phyloP scores from a whole-genome alignment of 2,888 invertebrate species.

The Entomobrya multifasciata region DNA sequence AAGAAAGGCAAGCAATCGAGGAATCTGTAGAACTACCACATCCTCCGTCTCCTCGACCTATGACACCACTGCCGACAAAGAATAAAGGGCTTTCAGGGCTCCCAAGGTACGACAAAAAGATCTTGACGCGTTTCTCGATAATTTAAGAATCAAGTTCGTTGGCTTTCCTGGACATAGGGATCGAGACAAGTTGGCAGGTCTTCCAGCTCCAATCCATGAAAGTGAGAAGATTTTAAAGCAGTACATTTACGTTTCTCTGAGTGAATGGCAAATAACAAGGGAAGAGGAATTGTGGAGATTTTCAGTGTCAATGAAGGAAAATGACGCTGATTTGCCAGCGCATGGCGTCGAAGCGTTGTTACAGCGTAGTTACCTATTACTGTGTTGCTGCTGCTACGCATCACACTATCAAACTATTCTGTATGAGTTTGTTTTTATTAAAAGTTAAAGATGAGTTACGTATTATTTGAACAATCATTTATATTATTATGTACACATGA shows the following conservation, averaged over 20 bases:
- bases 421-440: too few species aligned
- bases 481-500: too few species aligned
- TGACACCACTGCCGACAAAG: constrained; percentile 82
- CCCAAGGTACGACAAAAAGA: constrained; percentile 97
- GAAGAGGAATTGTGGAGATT: constrained; percentile 95
- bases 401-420: too few species aligned
- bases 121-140: constrained; percentile 94
- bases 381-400: too few species aligned
- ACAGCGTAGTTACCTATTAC: constrained; percentile 97
- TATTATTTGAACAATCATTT: too few species aligned
- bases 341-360: constrained; percentile 93
- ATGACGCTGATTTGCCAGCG: constrained; percentile 85
- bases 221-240: constrained; percentile 94
- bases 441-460: too few species aligned
- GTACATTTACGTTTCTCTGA: constrained; percentile 96
- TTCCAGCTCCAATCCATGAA: constrained; percentile 98
- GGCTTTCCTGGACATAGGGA: constrained; percentile 94
- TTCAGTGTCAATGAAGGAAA: constrained; percentile 92
- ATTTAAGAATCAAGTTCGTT: constrained; percentile 96
- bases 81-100: constrained; percentile 90
- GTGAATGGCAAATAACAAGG: constrained; percentile 94
- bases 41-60: constrained; percentile 83
- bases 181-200: constrained; percentile 93
- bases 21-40: constrained; percentile 82
- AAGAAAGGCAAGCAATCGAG: constrained; percentile 82